Conservation (phyloP, 35 echinoderm and acorn worm species). For the Patiria miniata region DNA sequence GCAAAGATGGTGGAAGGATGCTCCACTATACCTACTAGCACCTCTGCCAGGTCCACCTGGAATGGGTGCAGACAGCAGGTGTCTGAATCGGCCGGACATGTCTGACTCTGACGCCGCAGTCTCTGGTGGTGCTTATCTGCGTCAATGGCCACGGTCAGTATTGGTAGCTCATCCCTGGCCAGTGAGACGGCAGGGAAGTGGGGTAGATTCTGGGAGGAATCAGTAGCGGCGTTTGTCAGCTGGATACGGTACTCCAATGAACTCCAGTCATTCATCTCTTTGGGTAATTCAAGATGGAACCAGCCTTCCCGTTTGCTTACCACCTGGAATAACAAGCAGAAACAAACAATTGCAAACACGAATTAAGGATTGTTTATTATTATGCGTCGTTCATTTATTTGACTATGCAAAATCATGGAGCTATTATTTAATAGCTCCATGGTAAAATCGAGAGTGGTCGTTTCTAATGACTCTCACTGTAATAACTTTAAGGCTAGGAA, state of each 20-base stretch:
- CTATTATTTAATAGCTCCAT: too few relatives aligned
- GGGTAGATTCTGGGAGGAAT: not conserved
- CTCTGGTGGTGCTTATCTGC: not conserved
- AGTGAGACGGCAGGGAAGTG: not conserved
- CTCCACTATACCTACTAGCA: not conserved
- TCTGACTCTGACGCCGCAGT: not conserved
- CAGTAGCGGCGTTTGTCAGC: not conserved
- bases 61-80: slow-evolving; percentile 6
- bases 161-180: not conserved
- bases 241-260: not conserved
- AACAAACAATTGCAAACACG: not conserved
- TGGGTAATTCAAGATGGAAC: not conserved
- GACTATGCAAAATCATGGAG: too few relatives aligned
- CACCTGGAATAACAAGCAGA: not conserved
- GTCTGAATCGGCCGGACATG: not conserved
- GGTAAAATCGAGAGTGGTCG: too few relatives aligned
- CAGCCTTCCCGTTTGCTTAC: slow-evolving; percentile 6
- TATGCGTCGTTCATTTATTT: too few relatives aligned
- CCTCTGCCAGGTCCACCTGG: not conserved
- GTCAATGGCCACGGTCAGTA: not conserved
- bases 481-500: too few relatives aligned
- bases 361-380: too few relatives aligned
- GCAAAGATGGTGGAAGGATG: not conserved
- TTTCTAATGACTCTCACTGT: too few relatives aligned
- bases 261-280: slow-evolving; percentile 6